phyloP scores from a whole-genome alignment of 2,888 invertebrate species.

The Noctua fimbriata region DNA sequence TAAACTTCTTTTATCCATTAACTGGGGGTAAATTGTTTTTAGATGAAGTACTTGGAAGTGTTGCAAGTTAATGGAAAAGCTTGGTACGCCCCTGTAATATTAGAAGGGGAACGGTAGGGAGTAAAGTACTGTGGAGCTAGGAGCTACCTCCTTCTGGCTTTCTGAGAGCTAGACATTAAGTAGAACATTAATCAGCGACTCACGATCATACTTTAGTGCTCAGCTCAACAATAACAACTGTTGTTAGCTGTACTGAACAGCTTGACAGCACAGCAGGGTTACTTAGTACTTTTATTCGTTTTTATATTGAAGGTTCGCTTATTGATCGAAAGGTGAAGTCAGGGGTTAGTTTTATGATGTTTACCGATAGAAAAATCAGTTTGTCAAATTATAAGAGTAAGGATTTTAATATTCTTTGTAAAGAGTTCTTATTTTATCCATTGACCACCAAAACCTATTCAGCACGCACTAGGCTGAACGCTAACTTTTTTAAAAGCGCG shows the following conservation, averaged over 20 bases:
- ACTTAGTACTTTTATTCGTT: conserved; percentile 26
- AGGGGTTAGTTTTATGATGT: not conserved
- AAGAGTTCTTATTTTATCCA: no score
- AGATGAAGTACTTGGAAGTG: conserved; percentile 66
- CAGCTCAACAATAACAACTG: conserved; percentile 43
- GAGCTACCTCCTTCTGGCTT: conserved; percentile 58
- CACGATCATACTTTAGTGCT: conserved; percentile 54
- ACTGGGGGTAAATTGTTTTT: conserved; percentile 66
- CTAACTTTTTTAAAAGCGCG: no score
- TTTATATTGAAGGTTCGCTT: conserved; percentile 1
- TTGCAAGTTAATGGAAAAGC: conserved; percentile 79
- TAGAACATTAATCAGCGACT: conserved; percentile 58
- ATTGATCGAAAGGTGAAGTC: not conserved
- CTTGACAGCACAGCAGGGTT: conserved; percentile 25
- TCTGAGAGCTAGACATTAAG: conserved; percentile 64
- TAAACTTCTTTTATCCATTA: conserved; percentile 68
- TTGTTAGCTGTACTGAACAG: conserved; percentile 29
- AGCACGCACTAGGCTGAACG: no score
- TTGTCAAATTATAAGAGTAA: not conserved
- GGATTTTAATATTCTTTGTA: no score
- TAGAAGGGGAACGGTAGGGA: conserved; percentile 53
- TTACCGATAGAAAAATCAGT: not conserved
- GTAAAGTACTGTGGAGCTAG: conserved; percentile 46
- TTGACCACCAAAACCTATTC: no score
- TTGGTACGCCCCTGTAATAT: conserved; percentile 70